Base-by-base conservation (phyloP, 2,797 vertebrate species). In the Crenuchus spilurus region DNA sequence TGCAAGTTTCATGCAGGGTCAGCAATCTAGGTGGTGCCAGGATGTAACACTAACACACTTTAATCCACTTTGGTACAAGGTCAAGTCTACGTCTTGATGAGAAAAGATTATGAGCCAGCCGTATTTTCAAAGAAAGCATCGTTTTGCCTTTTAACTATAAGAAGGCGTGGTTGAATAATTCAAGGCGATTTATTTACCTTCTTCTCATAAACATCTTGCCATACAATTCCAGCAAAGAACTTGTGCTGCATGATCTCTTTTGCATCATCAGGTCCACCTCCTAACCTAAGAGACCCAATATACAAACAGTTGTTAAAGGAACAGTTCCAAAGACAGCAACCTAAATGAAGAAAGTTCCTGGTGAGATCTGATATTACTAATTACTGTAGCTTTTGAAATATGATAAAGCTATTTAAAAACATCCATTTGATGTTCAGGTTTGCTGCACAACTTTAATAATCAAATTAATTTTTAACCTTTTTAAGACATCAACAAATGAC, bases 191-290 rank as follows among this genome's bases (percentile, higher is more conserved):
- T 41, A 9, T 33, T 42, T 75, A 98, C 97, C 95, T 97, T 99
- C 88, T 97, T 99, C 85, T 98, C 95, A 0, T 99, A 99, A 75
- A 99, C 97, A 6, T 98, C 96, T 88, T 96, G 94, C 97, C 97
- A 99, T 87, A 93, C 94, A 33, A 99, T 95, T 84, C 93, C 92
- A 77, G 94, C 90, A 22, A 99, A 99, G 90, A 99, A 99, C 82
- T 95, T 96, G 90, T 98, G 96, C 88, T 95, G 95, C 97, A 98
- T 99, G 83, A 99, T 97, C 89, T 98, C 97, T 91, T 99, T 99
- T 57, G 97, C 97, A 3, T 99, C 97, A 60, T 97, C 95, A 0
- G 94, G 87, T 60, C 97, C 96, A 0, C 97, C 97, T 1, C 97
- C 97, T 87, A 99, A 96, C 94, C 97, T 99, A 89, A 26, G 75